These are phyloP conservation scores for Metallyticus violacea DNA, from an alignment of 2,888 invertebrate species.

Conservation along the genomic window DNA sequence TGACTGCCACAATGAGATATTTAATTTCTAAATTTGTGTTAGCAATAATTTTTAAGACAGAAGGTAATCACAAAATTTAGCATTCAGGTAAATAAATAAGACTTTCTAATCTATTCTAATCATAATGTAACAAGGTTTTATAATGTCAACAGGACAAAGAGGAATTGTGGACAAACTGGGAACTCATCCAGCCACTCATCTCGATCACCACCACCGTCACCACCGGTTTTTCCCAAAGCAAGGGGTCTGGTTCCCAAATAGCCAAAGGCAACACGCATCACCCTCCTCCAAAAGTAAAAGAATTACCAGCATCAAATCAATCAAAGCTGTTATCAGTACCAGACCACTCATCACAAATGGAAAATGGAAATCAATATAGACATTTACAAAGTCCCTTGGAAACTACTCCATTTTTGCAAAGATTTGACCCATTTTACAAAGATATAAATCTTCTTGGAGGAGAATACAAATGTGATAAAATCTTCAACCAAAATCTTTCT, in stretches of 20 bases:
- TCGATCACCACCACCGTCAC: not conserved
- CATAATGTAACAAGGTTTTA: not conserved
- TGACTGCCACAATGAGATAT: too few relatives aligned
- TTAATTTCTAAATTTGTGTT: too few relatives aligned
- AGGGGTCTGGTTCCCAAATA: conserved; percentile 32
- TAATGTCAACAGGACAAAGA: not conserved
- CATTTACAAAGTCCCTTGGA: not conserved
- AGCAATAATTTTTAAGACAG: too few relatives aligned
- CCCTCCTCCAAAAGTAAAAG: not conserved
- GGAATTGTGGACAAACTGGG: not conserved
- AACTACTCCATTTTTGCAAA: not conserved
- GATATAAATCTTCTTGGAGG: not conserved
- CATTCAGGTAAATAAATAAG: not conserved
- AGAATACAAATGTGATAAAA: not conserved
- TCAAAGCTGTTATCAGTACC: not conserved
- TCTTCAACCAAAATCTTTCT: not conserved
- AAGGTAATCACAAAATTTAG: not conserved
- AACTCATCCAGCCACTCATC: not conserved
- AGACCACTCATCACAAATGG: not conserved
- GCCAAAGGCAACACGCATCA: not conserved
- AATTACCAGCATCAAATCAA: not conserved
- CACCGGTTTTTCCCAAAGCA: conserved; percentile 28
- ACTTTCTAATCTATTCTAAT: not conserved
- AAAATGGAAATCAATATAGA: not conserved
- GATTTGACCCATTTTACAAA: not conserved